phyloP scores from a whole-genome alignment of 2,113 vertebrate species.

The Aegithalos caudatus region DNA sequence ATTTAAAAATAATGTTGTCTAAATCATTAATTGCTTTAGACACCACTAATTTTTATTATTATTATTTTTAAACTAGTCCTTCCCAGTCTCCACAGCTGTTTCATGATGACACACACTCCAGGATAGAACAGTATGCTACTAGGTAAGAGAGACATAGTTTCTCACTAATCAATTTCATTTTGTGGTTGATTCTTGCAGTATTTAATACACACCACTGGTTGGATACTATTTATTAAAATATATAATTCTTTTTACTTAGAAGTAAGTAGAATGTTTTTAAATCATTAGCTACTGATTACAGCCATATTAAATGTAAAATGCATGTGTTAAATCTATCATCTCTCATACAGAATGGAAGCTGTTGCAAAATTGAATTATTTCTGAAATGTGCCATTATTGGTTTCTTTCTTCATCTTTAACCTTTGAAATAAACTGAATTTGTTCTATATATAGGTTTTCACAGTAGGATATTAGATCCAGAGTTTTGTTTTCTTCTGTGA shows the following conservation, averaged over 20 bases:
- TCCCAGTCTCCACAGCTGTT: constrained; percentile 90
- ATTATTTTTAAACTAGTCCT: constrained; percentile 72
- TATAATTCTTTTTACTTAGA: background rate
- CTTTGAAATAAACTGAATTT: background rate
- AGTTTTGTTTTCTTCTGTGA: background rate
- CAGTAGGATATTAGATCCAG: background rate
- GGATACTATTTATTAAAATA: background rate
- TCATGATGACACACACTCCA: constrained; percentile 95
- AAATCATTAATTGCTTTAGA: background rate
- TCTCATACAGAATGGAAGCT: background rate
- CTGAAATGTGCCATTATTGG: background rate
- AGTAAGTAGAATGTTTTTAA: background rate
- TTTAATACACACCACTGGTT: background rate
- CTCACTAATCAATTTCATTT: background rate
- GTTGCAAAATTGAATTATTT: background rate
- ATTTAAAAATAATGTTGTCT: background rate
- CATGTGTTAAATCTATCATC: background rate
- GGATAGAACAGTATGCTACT: constrained; percentile 94
- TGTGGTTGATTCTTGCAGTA: background rate
- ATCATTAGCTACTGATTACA: background rate
- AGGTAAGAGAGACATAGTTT: constrained; percentile 75
- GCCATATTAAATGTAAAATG: background rate
- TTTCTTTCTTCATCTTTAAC: background rate
- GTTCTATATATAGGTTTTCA: background rate
- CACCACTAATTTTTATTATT: background rate